Base-by-base conservation (phyloP, 30 jellyfish, hydroid and myxozoan genomes). In the Pseudorhiza aurosa region DNA sequence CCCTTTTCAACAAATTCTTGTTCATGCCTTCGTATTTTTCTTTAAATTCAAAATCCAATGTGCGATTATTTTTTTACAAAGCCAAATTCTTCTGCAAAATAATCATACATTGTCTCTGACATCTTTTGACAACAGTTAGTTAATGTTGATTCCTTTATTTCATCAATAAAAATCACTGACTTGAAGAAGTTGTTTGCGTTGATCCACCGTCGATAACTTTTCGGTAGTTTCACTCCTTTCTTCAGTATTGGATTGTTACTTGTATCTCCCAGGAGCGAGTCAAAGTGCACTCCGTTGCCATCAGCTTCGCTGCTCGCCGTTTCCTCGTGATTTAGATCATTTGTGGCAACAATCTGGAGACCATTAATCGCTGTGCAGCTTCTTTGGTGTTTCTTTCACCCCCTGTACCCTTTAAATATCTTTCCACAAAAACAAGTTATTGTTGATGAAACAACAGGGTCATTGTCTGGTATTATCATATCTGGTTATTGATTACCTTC, bases 291-390 rank as follows among this genome's bases (percentile, higher is more conserved):
- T 42, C 17, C 56, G 56, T 42, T 17, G 56, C 56, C 56, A 9
- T 42, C 56, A 42, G 56, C 56, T 42, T 42, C 56, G 17, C 17
- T 42, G 56, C 56, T 42, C 56, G 56, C 56, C 56, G 56, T 42
- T 42, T 42, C 56, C 56, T 42, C 56, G 56, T 42, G 56, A 42
- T 42, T 42, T 42, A 42, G 56, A 42, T 42, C 56, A 42, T 42
- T 42, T 17, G 56, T 42, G 56, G 0, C 17, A 42, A 42, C 17
- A 17, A 11, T 17, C 56, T 42, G 56, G 56, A 42, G 56, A 42
- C 56, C 56, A 9, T 42, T 42, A 42, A 42, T 42, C 56, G 56
- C 17, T 42, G 15, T 42, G 17, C 56, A 17, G 56, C 56, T 42
- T 42, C 56, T 42, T 42, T 42, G 56, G 17, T 42, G 56, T 42